Base-by-base conservation (phyloP, 2,888 invertebrate species). In the Agriopis marginaria region DNA sequence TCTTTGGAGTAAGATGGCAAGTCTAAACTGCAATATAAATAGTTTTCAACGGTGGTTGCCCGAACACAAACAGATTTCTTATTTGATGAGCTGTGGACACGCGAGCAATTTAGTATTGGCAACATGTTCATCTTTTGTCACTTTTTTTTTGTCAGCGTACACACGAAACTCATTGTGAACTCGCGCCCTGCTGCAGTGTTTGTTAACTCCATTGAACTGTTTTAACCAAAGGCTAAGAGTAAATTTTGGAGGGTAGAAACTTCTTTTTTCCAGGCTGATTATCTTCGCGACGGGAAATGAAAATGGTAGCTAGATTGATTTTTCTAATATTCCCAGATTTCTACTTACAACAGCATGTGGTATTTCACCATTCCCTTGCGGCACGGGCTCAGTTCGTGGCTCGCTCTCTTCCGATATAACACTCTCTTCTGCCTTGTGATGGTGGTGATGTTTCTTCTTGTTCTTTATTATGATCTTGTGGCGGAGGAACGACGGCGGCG, bases 391-490 rank as follows among this genome's bases (percentile, higher is more conserved):
- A 1, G 82, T 77, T 2, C 77, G 75, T 12, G 78, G 84, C 62
- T 89, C 88, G 54, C 84, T 81, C 79, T 93, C 90, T 54, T 94
- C 94, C 0, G 88, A 86, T 14, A 87, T 86, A 68, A 90, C 83
- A 8, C 91, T 84, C 66, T 92, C 91, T 42, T 89, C 92, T 67
- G 95, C 95, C 84, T 96, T 96, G 94, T 97, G 95, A 92, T 97
- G 96, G 89, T 98, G 97, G 81, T 97, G 97, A 81, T 98, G 98
- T 85, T 98, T 98, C 93, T 98, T 98, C 93, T 99, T 99, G 89
- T 99, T 99, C 92, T 99, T 99, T 79, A 99, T 98, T 76, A 99
- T 97, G 79, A 99, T 99, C 93, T 99, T 99, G 77, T 98, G 95
- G 74, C 96, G 97, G 68, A 99, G 93, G 70, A 96, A 84, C 49